Conservation (phyloP, 2,888 invertebrate genomes). For the Trypoxylon attenuatum region DNA sequence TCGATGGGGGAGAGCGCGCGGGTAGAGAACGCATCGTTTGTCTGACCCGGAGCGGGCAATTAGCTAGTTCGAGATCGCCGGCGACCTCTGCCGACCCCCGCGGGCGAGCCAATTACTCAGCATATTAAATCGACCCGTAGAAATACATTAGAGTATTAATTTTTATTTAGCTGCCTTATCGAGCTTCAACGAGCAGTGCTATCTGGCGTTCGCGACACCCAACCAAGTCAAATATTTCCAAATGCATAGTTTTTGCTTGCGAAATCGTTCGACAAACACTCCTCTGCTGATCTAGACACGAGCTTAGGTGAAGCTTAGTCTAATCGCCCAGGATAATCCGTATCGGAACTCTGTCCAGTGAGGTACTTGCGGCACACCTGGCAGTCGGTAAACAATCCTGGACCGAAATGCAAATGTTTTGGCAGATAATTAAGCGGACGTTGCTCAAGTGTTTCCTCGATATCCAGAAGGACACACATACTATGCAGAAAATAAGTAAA, state of each 20-base stretch:
- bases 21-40: conserved; percentile 16
- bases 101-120: conserved; percentile 28
- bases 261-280: neutral
- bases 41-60: conserved; percentile 18
- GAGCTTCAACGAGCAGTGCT: neutral
- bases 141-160: conserved; percentile 15
- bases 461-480: neutral
- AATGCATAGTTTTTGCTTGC: neutral
- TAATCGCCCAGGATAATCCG: conserved; percentile 21
- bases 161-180: conserved; percentile 5
- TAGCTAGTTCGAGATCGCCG: neutral
- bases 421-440: neutral
- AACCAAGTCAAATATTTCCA: too few relatives aligned
- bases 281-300: neutral
- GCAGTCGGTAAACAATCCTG: conserved; percentile 34
- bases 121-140: conserved; percentile 21
- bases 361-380: conserved; percentile 30
- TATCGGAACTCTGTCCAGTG: neutral
- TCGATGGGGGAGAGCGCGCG: conserved; percentile 20
- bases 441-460: neutral
- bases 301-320: conserved; percentile 18
- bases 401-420: conserved; percentile 42
- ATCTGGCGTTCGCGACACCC: neutral
- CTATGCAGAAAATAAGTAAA: too few relatives aligned
- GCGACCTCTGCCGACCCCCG: too few relatives aligned